phyloP scores from a whole-genome alignment of 2,113 vertebrate species.

The Scophthalmus maximus region DNA sequence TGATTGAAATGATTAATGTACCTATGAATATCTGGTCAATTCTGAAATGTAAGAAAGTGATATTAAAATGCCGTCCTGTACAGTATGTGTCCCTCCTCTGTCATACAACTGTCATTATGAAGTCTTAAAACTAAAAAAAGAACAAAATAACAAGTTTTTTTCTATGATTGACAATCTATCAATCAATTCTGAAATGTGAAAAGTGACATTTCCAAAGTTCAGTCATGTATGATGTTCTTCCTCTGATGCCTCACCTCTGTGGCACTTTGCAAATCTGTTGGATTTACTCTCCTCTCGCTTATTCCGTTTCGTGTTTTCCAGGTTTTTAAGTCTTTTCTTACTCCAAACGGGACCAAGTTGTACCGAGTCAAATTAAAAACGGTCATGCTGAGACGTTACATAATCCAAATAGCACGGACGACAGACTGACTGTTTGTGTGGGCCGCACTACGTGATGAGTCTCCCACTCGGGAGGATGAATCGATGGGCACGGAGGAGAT shows the following conservation, averaged over 20 bases:
- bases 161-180: no score
- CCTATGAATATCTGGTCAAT: background rate
- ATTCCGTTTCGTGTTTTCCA: conserved; percentile 9
- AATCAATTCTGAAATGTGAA: no score
- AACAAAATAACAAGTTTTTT: no score
- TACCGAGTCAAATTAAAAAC: conserved; percentile 39
- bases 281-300: conserved; percentile 7
- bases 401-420: conserved; percentile 37
- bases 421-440: conserved; percentile 34
- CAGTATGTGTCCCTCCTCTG: no score
- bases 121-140: no score
- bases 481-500: background rate
- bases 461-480: conserved; percentile 28
- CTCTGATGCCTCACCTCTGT: no score
- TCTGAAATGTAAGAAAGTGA: no score
- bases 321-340: background rate
- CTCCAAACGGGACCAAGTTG: conserved; percentile 22
- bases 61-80: no score
- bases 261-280: background rate
- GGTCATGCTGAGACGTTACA: conserved; percentile 46
- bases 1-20: no score
- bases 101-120: no score
- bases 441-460: conserved; percentile 36
- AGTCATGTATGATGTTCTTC: no score
- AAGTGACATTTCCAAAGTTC: no score